Conservation (phyloP, 2,888 invertebrate genomes). For the Yponomeuta plumbellus region DNA sequence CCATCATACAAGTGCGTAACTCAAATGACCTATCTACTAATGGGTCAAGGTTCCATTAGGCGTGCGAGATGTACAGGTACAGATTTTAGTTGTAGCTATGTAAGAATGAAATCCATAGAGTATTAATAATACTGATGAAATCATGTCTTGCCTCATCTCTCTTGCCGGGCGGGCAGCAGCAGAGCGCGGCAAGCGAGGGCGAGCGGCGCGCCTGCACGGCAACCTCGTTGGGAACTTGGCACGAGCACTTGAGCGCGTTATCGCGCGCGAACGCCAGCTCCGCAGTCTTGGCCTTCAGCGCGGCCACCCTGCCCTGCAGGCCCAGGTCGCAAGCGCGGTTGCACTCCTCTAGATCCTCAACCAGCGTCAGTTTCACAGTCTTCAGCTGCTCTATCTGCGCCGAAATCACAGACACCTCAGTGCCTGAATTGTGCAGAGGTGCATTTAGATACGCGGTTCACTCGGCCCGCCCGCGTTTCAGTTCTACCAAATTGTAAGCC, state of each 20-base stretch:
- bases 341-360: slow-evolving; percentile 10
- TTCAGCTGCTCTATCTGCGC: background rate
- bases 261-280: slow-evolving; percentile 29
- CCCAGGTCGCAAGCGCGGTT: slow-evolving; percentile 11
- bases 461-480: no score
- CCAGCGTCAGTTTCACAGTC: background rate
- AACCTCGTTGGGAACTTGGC: slow-evolving; percentile 50
- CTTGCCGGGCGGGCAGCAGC: slow-evolving; percentile 51
- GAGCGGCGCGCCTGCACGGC: slow-evolving; percentile 55
- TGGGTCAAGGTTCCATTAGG: no score
- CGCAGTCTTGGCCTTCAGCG: slow-evolving; percentile 10
- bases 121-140: no score
- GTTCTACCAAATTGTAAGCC: no score
- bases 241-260: slow-evolving; percentile 50
- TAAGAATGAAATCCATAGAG: no score
- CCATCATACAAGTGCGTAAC: no score
- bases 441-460: no score
- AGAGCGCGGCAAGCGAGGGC: slow-evolving; percentile 56
- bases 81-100: background rate
- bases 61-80: no score
- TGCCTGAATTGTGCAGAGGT: no score
- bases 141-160: background rate
- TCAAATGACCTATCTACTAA: no score
- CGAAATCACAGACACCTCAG: background rate
- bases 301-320: background rate